phyloP scores from a whole-genome alignment of 2,113 vertebrate species.

The Pavo muticus region DNA sequence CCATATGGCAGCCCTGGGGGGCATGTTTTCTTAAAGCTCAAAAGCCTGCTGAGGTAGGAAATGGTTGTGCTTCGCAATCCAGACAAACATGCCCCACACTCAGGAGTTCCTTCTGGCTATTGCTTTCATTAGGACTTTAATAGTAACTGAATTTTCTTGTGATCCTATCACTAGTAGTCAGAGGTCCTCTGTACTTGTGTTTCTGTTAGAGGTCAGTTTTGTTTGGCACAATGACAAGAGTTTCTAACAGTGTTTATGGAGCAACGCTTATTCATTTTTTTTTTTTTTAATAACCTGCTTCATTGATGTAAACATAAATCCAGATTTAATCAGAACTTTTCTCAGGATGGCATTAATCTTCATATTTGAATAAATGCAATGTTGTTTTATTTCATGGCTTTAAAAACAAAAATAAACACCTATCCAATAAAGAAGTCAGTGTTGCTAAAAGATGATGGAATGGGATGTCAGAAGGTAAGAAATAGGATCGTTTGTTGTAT shows the following conservation, averaged over 20 bases:
- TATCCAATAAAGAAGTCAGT: conserved; percentile 60
- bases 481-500: conserved; percentile 51
- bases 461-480: conserved; percentile 57
- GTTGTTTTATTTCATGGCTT: conserved; percentile 55
- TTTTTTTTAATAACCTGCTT: conserved; percentile 42
- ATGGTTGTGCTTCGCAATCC: not conserved
- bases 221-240: conserved; percentile 49
- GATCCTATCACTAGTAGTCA: conserved; percentile 51
- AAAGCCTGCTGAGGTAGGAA: conserved; percentile 1
- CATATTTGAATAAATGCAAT: conserved; percentile 52
- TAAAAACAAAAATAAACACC: conserved; percentile 61
- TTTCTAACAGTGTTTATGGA: conserved; percentile 38
- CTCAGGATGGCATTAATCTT: conserved; percentile 56
- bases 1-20: conserved; percentile 35
- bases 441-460: conserved; percentile 67
- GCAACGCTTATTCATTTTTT: not conserved
- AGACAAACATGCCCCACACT: not conserved
- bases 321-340: conserved; percentile 67
- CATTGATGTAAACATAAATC: conserved; percentile 67
- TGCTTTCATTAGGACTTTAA: conserved; percentile 60
- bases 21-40: conserved; percentile 47
- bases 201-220: conserved; percentile 71
- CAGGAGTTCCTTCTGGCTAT: conserved; percentile 55
- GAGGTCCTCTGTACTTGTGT: conserved; percentile 53
- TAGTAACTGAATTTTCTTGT: conserved; percentile 46